Base-by-base conservation (phyloP, 2,888 invertebrate genomes). In the Sarcophaga subvicina region DNA sequence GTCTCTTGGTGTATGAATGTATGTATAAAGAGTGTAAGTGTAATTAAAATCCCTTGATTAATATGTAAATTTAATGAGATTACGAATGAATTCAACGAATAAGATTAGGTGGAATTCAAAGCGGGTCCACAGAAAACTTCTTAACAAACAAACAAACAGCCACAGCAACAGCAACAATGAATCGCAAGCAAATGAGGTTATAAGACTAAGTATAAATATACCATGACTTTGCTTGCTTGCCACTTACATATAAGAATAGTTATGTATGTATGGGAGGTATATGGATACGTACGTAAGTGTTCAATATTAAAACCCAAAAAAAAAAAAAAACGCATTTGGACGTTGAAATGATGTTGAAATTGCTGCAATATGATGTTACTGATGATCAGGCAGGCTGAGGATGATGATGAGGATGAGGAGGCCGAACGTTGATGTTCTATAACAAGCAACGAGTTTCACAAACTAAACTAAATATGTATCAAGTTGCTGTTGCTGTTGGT, bases 61-160 rank as follows among this genome's bases (percentile, higher is more conserved):
- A 97, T 97, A 97, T 97, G 97, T 97, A 97, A 97, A 97, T 97
- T 97, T 97, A 97, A 97, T 97, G 97, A 97, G 97, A 97, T 97
- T 97, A 97, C 97, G 93, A 97, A 97, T 97, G 93, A 97, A 97
- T 96, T 96, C 96, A 96, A 95, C 96, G 96, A 97, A 97, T 96
- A 96, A 96, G 96, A 93, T 93, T 93, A 93, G 96, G 78, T 82
- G 87, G 95, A 91, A 91, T 91, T 90, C 91, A 91, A 90, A 90
- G 91, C 90, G 88, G 88, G 79, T 87, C 94, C 93, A 94, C 66
- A 82, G 80, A 72, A 37, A 17, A 72, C 73, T 78, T 77, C 73
- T 78, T 77, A 72, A 76, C 73, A 70, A 84, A 80, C 80, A 79
- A 69, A 86, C 83, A 59, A 47, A 76, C 22, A 73, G 49, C 83